Evolutionary conservation across 1,140 invertebrate species (phyloP), one percentile per base, ranked within the genome.

Genomic region (Drosophila yakuba): DNA sequence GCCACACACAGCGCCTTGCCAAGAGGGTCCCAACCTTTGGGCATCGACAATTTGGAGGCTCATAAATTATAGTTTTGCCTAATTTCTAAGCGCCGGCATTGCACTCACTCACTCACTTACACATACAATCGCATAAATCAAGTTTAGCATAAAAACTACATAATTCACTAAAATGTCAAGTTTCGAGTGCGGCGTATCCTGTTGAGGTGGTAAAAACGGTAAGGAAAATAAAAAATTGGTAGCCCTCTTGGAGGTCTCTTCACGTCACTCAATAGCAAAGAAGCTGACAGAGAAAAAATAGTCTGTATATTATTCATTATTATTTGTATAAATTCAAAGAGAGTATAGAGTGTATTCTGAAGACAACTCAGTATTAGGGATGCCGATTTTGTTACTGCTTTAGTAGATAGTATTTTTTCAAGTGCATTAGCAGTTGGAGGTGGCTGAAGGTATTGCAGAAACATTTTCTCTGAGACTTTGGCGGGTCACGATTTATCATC

Each of bases 401-500:
- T 4, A 38, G 3, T 38, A 38, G 17, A 6, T 35, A 5, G 2
- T 35, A n/a, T 64, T 68, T 51, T 8, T 51, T 4, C 0, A 14
- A 69, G 63, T 69, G 62, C 8, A 2, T 8, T 1, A 15, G 20
- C 10, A 25, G 52, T 28, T 60, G 36, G 20, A 64, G 55, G 52
- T 28, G 32, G 48, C 11, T 38, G 54, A 61, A 50, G 59, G 43
- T 71, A 74, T 74, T 62, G 59, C 69, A 72, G 48, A 68, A 84
- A 88, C 64, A 72, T 72, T 84, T 88, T 88, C 84, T 72, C 84
- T 80, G 74, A 59, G 73, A 47, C 84, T 75, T 41, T 66, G 62
- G 67, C 75, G 51, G 80, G 84, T 88, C 84, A 88, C 84, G 84
- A 88, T 88, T 88, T 88, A 88, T 89, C 84, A 88, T 88, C 84